Percentiles rank a stretch among this genome's conserved stretches.
These are phyloP conservation scores for Timema podura DNA, from an alignment of 2,888 invertebrate species.

Conservation along the genomic window DNA sequence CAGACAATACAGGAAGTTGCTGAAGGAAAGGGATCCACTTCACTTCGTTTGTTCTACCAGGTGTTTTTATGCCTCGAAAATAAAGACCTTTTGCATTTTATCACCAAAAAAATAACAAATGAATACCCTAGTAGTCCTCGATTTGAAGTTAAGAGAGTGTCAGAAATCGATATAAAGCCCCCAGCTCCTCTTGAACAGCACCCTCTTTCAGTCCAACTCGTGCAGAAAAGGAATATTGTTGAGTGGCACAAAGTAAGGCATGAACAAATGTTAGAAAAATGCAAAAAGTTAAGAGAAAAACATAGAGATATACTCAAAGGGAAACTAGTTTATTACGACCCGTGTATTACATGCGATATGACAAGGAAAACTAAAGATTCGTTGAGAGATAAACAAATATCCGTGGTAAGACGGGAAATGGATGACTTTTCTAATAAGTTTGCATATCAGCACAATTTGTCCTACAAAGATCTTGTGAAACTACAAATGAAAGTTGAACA, in stretches of 20 bases:
- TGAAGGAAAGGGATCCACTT: neutral
- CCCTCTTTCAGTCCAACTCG: neutral
- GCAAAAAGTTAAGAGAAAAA: neutral
- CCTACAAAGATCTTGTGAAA: slow-evolving; percentile 5
- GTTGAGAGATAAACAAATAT: neutral
- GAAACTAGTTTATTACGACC: neutral
- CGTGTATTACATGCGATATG: neutral
- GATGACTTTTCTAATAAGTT: neutral
- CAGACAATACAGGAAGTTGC: neutral
- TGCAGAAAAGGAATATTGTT: neutral
- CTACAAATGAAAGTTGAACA: slow-evolving; percentile 10
- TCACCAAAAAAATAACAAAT: neutral
- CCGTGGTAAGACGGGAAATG: neutral
- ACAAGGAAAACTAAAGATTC: neutral
- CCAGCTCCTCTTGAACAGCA: neutral
- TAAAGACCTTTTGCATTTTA: neutral
- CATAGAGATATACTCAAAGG: neutral
- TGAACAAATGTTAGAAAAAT: neutral
- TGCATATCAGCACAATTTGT: neutral
- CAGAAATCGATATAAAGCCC: no score
- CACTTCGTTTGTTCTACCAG: neutral
- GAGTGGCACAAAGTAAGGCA: neutral
- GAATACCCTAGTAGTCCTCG: no score
- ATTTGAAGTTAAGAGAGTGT: no score
- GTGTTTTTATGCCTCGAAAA: neutral